A percentile compares a stretch with the other conserved stretches of the same genome.
Conservation (phyloP, 2,113 vertebrate species). For the Caloenas nicobarica region DNA sequence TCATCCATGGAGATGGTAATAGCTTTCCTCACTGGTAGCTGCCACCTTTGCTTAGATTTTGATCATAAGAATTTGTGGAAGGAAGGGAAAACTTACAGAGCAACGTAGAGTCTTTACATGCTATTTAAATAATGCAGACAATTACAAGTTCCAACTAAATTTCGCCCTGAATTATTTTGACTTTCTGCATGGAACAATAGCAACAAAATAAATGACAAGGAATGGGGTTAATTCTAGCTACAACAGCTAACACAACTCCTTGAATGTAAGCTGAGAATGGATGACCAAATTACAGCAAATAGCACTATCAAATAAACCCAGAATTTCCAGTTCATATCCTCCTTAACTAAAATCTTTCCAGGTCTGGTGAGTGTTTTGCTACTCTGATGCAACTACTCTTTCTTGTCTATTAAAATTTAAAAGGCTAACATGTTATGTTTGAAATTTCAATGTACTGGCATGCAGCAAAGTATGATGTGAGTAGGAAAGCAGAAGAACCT, state of each 20-base stretch:
- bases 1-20: background rate
- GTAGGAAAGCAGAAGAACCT: background rate
- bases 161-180: background rate
- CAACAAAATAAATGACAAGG: background rate
- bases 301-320: background rate
- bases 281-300: background rate
- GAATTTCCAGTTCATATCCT: background rate
- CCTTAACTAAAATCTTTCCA: background rate
- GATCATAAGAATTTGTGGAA: background rate
- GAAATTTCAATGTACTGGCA: background rate
- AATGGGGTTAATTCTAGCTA: background rate
- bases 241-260: background rate
- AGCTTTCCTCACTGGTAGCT: background rate
- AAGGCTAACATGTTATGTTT: background rate
- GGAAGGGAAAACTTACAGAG: background rate
- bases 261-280: background rate
- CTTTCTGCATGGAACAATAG: background rate
- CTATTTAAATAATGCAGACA: background rate
- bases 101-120: background rate
- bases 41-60: background rate
- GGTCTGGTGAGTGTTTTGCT: background rate
- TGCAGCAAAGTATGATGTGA: background rate
- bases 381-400: background rate
- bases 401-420: background rate
- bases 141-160: background rate